Conservation (phyloP, 2,113 vertebrate species). For the Podiceps cristatus region DNA sequence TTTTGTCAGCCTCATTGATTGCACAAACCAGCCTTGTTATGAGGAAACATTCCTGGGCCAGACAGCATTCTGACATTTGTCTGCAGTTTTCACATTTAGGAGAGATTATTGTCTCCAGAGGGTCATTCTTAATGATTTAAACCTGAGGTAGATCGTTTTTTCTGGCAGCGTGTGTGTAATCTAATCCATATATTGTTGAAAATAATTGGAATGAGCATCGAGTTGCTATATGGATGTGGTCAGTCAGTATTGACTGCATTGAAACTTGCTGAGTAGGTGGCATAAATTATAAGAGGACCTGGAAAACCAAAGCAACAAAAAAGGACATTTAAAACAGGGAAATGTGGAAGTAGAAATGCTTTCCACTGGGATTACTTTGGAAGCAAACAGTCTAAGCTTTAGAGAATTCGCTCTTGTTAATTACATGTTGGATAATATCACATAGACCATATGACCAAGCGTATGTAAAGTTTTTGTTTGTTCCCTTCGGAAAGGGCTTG, state of each 20-base stretch:
- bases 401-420: neutral
- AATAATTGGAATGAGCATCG: neutral
- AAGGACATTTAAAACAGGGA: neutral
- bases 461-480: neutral
- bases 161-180: constrained; percentile 37
- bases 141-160: constrained; percentile 58
- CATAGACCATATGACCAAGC: neutral
- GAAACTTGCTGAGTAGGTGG: constrained; percentile 30
- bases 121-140: constrained; percentile 65
- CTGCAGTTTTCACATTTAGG: constrained; percentile 63
- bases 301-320: neutral
- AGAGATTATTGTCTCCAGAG: constrained; percentile 59
- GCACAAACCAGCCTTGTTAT: constrained; percentile 65
- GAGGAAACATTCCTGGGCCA: constrained; percentile 54
- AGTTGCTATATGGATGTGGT: constrained; percentile 32
- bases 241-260: neutral
- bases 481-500: neutral
- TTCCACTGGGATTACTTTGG: neutral
- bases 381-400: neutral
- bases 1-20: constrained; percentile 62
- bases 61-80: constrained; percentile 45
- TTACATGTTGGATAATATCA: neutral
- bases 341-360: constrained; percentile 4
- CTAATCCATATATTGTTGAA: constrained; percentile 61
- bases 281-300: neutral